phyloP scores from a whole-genome alignment of 2,113 vertebrate species.

The Ceratotherium simum region DNA sequence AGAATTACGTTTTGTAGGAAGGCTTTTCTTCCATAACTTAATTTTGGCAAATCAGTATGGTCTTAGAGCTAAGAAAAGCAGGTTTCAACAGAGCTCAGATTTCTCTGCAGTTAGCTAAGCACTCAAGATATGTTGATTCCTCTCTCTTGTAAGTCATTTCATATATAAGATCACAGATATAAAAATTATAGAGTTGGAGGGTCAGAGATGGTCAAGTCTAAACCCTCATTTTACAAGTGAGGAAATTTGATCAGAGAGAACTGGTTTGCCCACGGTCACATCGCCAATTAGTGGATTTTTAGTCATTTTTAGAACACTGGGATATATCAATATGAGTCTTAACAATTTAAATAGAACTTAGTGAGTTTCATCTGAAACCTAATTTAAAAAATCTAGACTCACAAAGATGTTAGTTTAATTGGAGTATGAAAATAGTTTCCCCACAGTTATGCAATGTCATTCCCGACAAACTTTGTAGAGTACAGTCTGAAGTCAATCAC shows the following conservation, averaged over 20 bases:
- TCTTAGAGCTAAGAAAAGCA: slow-evolving; percentile 5
- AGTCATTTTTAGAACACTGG: background rate
- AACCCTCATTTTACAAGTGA: background rate
- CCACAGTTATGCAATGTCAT: background rate
- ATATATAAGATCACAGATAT: background rate
- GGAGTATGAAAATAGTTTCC: background rate
- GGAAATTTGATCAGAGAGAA: background rate
- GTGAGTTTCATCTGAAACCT: slow-evolving; percentile 40
- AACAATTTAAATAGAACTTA: slow-evolving; percentile 57
- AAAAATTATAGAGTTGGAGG: background rate
- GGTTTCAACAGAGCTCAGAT: background rate
- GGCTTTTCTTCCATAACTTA: background rate
- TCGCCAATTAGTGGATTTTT: background rate
- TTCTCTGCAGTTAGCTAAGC: background rate
- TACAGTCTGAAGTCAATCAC: background rate
- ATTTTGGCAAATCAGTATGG: slow-evolving; percentile 8
- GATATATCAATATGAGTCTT: slow-evolving; percentile 2
- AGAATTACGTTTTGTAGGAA: background rate
- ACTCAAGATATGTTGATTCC: background rate
- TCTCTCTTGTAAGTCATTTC: background rate
- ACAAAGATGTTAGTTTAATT: slow-evolving; percentile 61
- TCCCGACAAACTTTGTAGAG: background rate
- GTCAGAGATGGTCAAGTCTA: background rate
- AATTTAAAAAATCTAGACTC: slow-evolving; percentile 52
- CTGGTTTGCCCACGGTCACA: background rate